Evolutionary conservation across 1,140 invertebrate species (phyloP), one percentile per base, ranked within the genome.

Genomic region (Meloidogyne floridensis): DNA sequence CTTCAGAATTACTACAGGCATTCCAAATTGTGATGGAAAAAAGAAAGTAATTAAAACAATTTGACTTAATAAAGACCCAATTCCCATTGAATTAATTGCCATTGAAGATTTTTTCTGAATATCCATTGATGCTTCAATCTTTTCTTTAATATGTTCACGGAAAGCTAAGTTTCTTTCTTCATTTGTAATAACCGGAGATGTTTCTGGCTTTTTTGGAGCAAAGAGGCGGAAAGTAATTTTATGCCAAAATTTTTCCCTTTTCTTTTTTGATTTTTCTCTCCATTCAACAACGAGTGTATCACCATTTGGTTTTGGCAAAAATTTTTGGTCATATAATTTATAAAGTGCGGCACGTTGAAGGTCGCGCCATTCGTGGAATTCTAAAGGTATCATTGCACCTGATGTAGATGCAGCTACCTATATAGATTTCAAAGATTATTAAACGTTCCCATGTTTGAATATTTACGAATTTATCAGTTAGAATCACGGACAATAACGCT

Each of bases 271-370:
- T 1, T 32, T 71, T 43, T 42, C 5, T n/a, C 42, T 72, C n/a
- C 11, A 32, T 51, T 78, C 59, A 18, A 13, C 18, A 51, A n/a
- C n/a, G n/a, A 72, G 18, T 51, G 43, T 59, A 7, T 72, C 77
- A 43, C 10, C 5, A 47, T 78, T 20, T n/a, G 65, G 77, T 51
- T n/a, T 72, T 10, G 77, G 77, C 8, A 78, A 78, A 71, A 78
- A 78, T 65, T 56, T 56, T 18, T 20, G 42, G 32, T 70, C 10
- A 51, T 71, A 71, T 71, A 65, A 18, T n/a, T 20, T 70, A 15
- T 32, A 32, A 32, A 32, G 32, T 32, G 32, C 32, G 32, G 32
- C 32, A 32, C 32, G 32, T 32, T 32, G 32, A 32, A 32, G 32
- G 32, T 32, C 32, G 32, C 32, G 32, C 32, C 32, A 32, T 32